Evolutionary conservation across 2,888 invertebrate genomes (phyloP).

Genomic region (Ormyrus pomaceus): DNA sequence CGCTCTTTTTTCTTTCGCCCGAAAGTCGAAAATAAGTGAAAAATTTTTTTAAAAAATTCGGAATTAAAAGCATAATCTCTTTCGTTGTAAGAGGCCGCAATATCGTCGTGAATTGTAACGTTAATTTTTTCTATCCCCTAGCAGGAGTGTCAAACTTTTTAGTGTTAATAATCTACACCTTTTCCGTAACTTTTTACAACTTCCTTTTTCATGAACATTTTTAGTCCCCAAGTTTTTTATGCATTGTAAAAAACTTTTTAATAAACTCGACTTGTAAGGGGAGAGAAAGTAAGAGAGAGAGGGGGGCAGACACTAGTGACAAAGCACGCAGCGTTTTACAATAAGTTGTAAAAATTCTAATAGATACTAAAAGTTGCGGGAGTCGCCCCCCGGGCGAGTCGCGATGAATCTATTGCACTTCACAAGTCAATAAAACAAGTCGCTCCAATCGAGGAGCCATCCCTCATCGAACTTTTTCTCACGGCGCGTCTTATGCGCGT

Average conservation of each 20-base stretch:
- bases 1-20: too few relatives aligned
- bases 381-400: neutral
- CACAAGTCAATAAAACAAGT: constrained; percentile 31
- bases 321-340: neutral
- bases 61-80: neutral
- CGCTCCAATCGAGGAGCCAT: constrained; percentile 19
- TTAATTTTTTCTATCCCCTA: neutral
- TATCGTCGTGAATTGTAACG: neutral
- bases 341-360: constrained; percentile 34
- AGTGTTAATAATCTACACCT: neutral
- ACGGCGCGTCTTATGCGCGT: neutral
- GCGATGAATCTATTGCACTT: constrained; percentile 33
- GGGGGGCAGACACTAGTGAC: too few relatives aligned
- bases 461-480: constrained; percentile 37
- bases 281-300: too few relatives aligned
- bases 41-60: too few relatives aligned
- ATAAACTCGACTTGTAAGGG: constrained; percentile 14
- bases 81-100: too few relatives aligned
- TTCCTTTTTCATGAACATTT: neutral
- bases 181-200: constrained; percentile 16
- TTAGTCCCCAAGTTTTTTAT: neutral
- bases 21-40: too few relatives aligned
- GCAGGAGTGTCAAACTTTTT: neutral
- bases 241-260: constrained; percentile 20
- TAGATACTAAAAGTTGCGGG: neutral